phyloP scores from a whole-genome alignment of 2,113 vertebrate species.

The Rhizomys pruinosus region DNA sequence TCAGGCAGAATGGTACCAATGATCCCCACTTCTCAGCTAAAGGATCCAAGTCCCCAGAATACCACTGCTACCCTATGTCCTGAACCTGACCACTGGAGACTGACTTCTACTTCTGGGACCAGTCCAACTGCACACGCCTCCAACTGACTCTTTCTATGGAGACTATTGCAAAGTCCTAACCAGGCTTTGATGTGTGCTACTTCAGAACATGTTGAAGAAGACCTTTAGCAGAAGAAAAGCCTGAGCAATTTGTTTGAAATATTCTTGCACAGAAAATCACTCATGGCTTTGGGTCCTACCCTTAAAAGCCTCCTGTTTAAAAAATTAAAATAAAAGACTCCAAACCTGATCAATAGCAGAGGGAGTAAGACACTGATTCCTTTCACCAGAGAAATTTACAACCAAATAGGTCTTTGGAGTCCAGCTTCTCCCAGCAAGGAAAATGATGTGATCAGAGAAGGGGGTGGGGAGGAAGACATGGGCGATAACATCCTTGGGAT shows the following conservation, averaged over 20 bases:
- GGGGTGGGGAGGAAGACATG: not conserved
- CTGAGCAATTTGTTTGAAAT: not conserved
- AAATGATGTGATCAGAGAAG: constrained; percentile 43
- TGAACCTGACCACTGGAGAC: not conserved
- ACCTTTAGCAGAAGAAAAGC: not conserved
- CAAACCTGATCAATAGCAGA: not conserved
- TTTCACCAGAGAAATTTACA: constrained; percentile 61
- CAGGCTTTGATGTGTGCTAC: not conserved
- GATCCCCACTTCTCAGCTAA: not conserved
- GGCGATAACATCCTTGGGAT: constrained; percentile 81
- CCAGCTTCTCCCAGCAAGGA: constrained; percentile 33
- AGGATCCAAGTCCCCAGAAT: not conserved
- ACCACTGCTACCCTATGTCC: not conserved
- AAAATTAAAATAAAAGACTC: not conserved
- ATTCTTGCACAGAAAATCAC: not conserved
- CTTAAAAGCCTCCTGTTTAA: constrained; percentile 56
- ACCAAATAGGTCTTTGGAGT: constrained; percentile 29
- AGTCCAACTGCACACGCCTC: rapidly evolving
- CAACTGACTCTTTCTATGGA: not conserved
- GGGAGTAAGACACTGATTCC: not conserved
- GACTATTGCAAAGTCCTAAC: not conserved
- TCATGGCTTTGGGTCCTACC: not conserved
- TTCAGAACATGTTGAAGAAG: not conserved
- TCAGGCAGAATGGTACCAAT: not conserved
- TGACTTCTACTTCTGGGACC: not conserved